These are phyloP conservation scores for Protophormia terraenovae DNA, from an alignment of 2,888 invertebrate species.

Conservation along the genomic window DNA sequence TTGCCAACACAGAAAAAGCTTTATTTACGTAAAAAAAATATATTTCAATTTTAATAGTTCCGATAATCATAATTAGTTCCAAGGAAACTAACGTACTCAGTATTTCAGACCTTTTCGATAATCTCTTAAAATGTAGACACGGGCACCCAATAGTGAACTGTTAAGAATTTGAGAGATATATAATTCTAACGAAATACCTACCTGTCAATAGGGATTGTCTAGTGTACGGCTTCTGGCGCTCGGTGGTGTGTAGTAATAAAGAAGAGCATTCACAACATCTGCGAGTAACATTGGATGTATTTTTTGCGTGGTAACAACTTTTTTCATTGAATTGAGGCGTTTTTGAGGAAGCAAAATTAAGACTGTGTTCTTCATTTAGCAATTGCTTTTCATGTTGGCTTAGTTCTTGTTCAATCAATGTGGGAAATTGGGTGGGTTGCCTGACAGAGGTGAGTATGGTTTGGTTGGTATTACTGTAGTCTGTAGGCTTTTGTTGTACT, in stretches of 20 bases:
- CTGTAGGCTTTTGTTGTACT: not conserved
- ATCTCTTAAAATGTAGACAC: too few species aligned
- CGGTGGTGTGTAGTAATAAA: not conserved
- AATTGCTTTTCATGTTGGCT: conserved; percentile 42
- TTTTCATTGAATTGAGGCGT: not conserved
- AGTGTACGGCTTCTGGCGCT: conserved; percentile 57
- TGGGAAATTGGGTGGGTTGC: conserved; percentile 42
- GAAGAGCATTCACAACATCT: not conserved
- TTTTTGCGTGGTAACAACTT: not conserved
- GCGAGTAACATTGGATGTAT: not conserved
- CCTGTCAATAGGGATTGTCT: conserved; percentile 61
- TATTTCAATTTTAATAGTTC: too few species aligned
- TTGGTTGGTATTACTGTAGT: not conserved
- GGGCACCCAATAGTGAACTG: too few species aligned
- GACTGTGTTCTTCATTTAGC: conserved; percentile 19
- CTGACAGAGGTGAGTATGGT: not conserved
- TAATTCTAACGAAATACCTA: not conserved
- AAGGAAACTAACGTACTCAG: too few species aligned
- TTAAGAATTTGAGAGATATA: too few species aligned
- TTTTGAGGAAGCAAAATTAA: not conserved
- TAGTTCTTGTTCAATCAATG: conserved; percentile 57
- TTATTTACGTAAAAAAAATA: too few species aligned
- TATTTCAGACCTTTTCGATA: too few species aligned
- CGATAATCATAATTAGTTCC: too few species aligned
- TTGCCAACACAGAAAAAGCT: too few species aligned